Evolutionary conservation across 2,888 invertebrate species (phyloP).

Genomic region (Oscheius sp.): DNA sequence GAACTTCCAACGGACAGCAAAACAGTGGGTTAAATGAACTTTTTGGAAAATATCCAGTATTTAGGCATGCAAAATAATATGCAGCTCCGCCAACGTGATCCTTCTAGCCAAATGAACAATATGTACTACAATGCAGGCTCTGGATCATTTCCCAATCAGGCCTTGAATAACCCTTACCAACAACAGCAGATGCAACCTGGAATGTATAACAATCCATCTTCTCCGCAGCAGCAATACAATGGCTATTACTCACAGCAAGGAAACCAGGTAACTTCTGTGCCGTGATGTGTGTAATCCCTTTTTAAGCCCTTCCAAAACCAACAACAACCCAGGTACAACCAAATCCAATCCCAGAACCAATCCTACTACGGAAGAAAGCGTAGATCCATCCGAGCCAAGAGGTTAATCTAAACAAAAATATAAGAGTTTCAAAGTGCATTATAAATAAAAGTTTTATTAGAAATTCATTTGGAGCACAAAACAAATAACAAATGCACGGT

Average conservation of each 20-base stretch:
- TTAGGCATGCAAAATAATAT: slow-evolving; percentile 13
- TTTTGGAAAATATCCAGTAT: neutral
- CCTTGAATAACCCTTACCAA: slow-evolving; percentile 5
- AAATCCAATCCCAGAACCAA: neutral
- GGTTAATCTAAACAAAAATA: slow-evolving; percentile 29
- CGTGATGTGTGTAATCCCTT: neutral
- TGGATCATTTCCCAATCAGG: slow-evolving; percentile 2
- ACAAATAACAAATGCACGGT: slow-evolving; percentile 9
- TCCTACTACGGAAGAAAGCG: slow-evolving; percentile 25
- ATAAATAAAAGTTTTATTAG: slow-evolving; percentile 19
- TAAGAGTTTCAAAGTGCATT: neutral
- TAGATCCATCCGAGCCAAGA: slow-evolving; percentile 30
- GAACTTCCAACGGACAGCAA: slow-evolving; percentile 5
- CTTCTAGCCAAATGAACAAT: neutral
- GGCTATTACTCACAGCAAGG: slow-evolving; percentile 12
- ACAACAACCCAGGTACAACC: neutral
- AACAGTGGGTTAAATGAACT: neutral
- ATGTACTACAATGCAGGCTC: neutral
- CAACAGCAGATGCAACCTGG: slow-evolving; percentile 2
- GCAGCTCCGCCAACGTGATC: neutral
- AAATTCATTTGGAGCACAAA: slow-evolving; percentile 4
- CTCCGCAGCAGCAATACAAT: neutral
- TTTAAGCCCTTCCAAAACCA: slow-evolving; percentile 11
- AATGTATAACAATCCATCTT: slow-evolving; percentile 1
- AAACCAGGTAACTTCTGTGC: neutral